Percentiles rank a stretch among this genome's conserved stretches.
Evolutionary conservation across 37 sponge, comb jelly and placozoan genomes (phyloP).

Genomic region (Lycopodina hypogea): DNA sequence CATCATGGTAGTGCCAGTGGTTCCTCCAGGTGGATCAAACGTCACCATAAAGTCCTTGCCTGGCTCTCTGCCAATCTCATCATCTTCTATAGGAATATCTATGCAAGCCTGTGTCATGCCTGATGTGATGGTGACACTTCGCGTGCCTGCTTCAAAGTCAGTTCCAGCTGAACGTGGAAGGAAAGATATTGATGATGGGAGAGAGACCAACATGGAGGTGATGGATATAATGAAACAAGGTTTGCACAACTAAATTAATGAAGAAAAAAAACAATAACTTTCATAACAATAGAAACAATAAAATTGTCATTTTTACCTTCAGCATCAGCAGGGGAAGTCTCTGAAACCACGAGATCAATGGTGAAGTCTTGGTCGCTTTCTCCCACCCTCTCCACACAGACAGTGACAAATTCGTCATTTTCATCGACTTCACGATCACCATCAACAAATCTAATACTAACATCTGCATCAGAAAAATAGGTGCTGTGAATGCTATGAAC

Average conservation of each 20-base stretch:
- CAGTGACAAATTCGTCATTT: neutral
- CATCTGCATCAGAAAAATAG: neutral
- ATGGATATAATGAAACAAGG: neutral
- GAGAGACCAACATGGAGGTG: no score
- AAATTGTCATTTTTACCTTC: conserved; percentile 11
- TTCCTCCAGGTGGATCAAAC: neutral
- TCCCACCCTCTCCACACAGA: conserved; percentile 6
- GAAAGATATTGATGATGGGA: no score
- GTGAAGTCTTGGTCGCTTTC: neutral
- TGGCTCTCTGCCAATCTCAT: conserved; percentile 1
- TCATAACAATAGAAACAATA: neutral
- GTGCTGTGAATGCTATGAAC: no score
- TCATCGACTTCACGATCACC: neutral
- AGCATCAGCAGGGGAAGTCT: neutral
- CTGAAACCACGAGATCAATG: neutral
- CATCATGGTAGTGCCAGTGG: neutral
- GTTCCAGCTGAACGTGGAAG: neutral
- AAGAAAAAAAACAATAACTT: no score
- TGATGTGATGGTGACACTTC: neutral
- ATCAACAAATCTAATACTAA: neutral
- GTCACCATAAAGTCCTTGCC: neutral
- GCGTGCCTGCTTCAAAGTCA: conserved; percentile 1
- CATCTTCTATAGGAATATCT: conserved; percentile 16
- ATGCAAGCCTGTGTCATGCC: neutral
- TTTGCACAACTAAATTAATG: no score